phyloP scores from a whole-genome alignment of 2,113 vertebrate species.

The Crocuta crocuta region DNA sequence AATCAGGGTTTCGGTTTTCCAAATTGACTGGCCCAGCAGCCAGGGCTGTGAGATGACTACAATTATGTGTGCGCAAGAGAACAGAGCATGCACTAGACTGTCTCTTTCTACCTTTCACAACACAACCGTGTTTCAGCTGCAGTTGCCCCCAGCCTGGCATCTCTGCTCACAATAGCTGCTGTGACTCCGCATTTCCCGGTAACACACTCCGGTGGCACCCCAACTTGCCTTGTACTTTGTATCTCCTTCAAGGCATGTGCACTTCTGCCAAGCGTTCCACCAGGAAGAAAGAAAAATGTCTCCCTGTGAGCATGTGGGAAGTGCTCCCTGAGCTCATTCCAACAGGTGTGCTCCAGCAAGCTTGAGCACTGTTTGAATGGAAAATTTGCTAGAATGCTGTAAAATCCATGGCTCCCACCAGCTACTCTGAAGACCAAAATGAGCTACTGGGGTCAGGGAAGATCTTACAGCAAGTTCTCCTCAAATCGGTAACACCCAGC shows the following conservation, averaged over 20 bases:
- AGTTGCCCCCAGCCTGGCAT: background rate
- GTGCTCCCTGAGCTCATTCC: background rate
- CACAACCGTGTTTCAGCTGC: background rate
- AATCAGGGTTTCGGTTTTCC: background rate
- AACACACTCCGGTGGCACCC: background rate
- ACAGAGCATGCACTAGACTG: background rate
- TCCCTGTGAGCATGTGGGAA: background rate
- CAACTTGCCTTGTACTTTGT: background rate
- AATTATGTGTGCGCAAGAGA: background rate
- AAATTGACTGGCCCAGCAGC: background rate
- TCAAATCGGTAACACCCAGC: background rate
- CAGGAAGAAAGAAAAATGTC: background rate
- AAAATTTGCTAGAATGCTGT: background rate
- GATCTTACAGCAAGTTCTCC: background rate
- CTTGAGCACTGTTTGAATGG: rapidly evolving
- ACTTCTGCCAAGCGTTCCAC: background rate
- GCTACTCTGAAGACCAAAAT: background rate
- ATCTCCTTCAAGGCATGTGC: background rate
- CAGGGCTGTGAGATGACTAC: background rate
- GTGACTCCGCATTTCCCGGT: background rate
- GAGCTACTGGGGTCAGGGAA: background rate
- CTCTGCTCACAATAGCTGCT: background rate
- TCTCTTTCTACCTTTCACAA: background rate
- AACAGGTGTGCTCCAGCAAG: background rate
- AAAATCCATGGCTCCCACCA: background rate